Conservation (phyloP, 2,888 invertebrate genomes). For the Meteorus cinctellus region DNA sequence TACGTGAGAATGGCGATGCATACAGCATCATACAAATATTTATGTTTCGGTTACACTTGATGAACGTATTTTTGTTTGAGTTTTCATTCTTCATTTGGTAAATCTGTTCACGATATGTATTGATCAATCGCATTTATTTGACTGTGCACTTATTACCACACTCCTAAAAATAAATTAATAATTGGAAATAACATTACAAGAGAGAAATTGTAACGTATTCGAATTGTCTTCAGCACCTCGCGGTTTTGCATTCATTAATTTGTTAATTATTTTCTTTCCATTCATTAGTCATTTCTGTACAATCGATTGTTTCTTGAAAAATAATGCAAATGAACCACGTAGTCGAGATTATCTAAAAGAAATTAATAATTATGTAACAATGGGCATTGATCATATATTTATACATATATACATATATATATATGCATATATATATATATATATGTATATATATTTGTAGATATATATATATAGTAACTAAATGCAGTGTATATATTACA, state of each 20-base stretch:
- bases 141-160: not conserved
- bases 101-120: slow-evolving; percentile 37
- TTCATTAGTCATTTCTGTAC: slow-evolving; percentile 20
- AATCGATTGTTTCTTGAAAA: slow-evolving; percentile 8
- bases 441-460: not conserved
- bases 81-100: slow-evolving; percentile 1
- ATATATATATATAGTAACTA: slow-evolving; percentile 8
- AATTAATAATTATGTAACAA: slow-evolving; percentile 24
- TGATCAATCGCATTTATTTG: slow-evolving; percentile 16
- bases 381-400: slow-evolving; percentile 10
- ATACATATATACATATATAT: not conserved
- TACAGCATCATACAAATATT: slow-evolving; percentile 14
- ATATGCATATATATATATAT: not conserved
- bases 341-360: slow-evolving; percentile 11
- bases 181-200: slow-evolving; percentile 1
- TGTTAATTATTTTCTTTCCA: slow-evolving; percentile 17
- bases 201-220: slow-evolving; percentile 15
- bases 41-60: not conserved
- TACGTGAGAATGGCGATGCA: not conserved
- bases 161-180: slow-evolving; percentile 3
- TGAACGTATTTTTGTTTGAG: not conserved
- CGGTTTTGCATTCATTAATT: slow-evolving; percentile 29
- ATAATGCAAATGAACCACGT: slow-evolving; percentile 21
- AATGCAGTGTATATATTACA: slow-evolving; percentile 37
- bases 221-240: slow-evolving; percentile 32